Base-by-base conservation (phyloP, 2,113 vertebrate genomes). In the Marmota monax region DNA sequence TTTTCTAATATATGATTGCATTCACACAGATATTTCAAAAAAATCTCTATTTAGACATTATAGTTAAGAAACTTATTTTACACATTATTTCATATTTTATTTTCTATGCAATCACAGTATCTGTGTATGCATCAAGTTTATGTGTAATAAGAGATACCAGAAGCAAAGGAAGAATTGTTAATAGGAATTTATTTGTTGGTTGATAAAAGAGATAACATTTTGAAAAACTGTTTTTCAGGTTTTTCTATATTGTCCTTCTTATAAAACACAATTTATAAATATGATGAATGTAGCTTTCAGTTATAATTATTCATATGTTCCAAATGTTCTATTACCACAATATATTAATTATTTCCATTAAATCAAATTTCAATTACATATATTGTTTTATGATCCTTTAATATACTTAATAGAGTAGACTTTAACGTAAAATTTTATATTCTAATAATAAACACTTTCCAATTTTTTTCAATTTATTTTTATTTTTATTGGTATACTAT, bases 91-190 rank as follows among this genome's bases (percentile, higher is more conserved):
- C 25, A 77, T 37, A 27, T 93, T n/a, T 89, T 39, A 5, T 94
- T 87, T 16, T 72, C 32, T 86, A 0, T n/a, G 5, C 34, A 79
- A 73, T 53, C 8, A 23, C 37, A 83, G 6, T 77, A 63, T 78
- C 63, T 70, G 22, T 76, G n/a, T 73, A n/a, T 69, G 13, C 78
- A 39, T 37, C 32, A 72, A 8, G 51, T 94, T 94, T 39, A 80
- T 67, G 53, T 48, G 56, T 63, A 70, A 56, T 34, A 16, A 93
- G 16, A 79, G 25, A 89, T 86, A 48, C 78, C 1, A 34, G 51
- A 94, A 80, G 5, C 32, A 94, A 95, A 76, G 42, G 13, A 80
- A 61, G 27, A 94, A 70, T 69, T 80, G 53, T 88, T 92, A 90
- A 42, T 84, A 87, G 34, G 17, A 92, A 92, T 12, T 80, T 89